Base-by-base conservation (phyloP, 2,113 vertebrate genomes). In the Pyxicephalus adspersus region DNA sequence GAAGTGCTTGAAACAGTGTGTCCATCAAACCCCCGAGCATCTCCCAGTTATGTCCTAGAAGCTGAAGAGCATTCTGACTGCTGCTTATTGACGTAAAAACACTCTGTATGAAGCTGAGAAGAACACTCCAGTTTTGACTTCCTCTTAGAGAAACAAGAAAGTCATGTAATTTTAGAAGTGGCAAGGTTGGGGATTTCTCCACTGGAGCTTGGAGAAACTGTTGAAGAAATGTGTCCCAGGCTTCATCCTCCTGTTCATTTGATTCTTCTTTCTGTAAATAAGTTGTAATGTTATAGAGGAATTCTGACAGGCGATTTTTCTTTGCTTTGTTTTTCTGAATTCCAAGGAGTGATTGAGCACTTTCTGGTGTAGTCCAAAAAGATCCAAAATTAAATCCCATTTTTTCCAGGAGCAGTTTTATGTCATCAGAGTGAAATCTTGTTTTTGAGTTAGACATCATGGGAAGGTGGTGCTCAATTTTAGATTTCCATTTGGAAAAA, bases 281-380 rank as follows among this genome's bases (percentile, higher is more conserved):
- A 78, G 91, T 86, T 28, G 95, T 95, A 87, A 96, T 91, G 85
- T 96, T 96, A 86, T 94, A 91, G 54, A 97, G 90, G 83, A 97
- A 95, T 65, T 92, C 76, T 88, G 85, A 86, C 77, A 84, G 45
- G 50, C 22, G 58, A 51, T 88, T 74, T 50, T 85, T 18, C 88
- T 75, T 73, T 8, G 7, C 63, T 29, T 22, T 77, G 63, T 19
- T 23, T 28, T 60, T 68, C 23, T n/a, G 71, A 51, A 20, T 13
- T 28, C 11, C 55, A 31, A 29, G 29, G 2, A 34, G 26, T 2
- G 71, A 28, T n/a, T 38, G 18, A 20, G 19, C 29, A 23, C 38
- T 52, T 13, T 54, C 38, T 17, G 70, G 87, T 58, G 92, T 78
- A 5, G 91, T 63, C 9, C 92, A 90, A 4, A 94, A 73, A 34